Evolutionary conservation across 2,888 invertebrate genomes (phyloP).

Genomic region (Hipparchia semele): DNA sequence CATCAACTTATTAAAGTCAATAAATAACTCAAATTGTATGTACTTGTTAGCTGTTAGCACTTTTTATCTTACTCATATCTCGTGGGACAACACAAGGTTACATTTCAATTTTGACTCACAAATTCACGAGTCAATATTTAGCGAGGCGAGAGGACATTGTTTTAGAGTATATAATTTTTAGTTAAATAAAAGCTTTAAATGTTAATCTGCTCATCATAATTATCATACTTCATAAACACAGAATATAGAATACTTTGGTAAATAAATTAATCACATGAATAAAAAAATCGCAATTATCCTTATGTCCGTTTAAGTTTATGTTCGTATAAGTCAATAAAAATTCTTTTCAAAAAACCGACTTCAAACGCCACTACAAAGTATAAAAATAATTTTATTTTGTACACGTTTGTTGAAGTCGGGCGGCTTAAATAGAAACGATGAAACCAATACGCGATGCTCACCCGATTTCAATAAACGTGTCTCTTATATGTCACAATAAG

Average conservation of each 20-base stretch:
- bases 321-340: too few relatives aligned
- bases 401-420: too few relatives aligned
- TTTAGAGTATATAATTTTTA: neutral
- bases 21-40: neutral
- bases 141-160: neutral
- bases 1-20: neutral
- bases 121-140: slow-evolving; percentile 2
- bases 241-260: neutral
- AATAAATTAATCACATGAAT: neutral
- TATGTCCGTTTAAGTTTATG: too few relatives aligned
- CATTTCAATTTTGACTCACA: neutral
- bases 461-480: too few relatives aligned
- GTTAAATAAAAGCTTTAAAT: neutral
- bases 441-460: too few relatives aligned
- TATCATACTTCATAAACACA: too few relatives aligned
- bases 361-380: too few relatives aligned
- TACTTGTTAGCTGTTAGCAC: slow-evolving; percentile 7
- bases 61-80: slow-evolving; percentile 9
- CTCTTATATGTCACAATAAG: too few relatives aligned
- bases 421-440: too few relatives aligned
- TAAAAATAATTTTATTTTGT: too few relatives aligned
- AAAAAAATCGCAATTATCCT: too few relatives aligned
- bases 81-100: slow-evolving; percentile 1
- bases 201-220: neutral
- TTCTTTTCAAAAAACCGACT: too few relatives aligned